Conservation (phyloP, 1,140 invertebrate genomes). For the Rhopalosiphum padi region DNA sequence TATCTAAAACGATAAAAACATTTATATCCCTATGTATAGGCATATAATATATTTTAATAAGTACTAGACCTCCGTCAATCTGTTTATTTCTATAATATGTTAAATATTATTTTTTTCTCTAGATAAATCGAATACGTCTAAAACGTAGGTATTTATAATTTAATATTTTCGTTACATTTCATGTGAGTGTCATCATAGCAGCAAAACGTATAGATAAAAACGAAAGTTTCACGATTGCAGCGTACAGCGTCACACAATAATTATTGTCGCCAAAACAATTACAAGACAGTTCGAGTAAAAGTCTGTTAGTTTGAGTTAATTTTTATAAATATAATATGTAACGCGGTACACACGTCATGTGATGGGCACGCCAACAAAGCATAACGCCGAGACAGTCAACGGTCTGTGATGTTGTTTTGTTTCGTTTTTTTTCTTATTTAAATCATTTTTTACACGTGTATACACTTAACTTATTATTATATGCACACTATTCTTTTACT, state of each 20-base stretch:
- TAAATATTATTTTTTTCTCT: not conserved
- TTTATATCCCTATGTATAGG: not conserved
- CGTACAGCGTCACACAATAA: slow-evolving; percentile 3
- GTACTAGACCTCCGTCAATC: not conserved
- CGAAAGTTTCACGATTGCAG: slow-evolving; percentile 30
- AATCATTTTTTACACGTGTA: not conserved
- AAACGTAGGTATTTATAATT: not conserved
- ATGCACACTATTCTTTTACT: slow-evolving; percentile 19
- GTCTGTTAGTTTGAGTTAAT: slow-evolving; percentile 52
- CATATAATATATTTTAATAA: too few species aligned
- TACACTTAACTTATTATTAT: not conserved
- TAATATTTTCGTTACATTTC: not conserved
- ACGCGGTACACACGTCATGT: not conserved
- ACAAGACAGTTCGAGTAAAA: slow-evolving; percentile 46
- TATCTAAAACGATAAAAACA: not conserved
- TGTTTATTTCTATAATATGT: not conserved
- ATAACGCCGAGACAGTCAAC: slow-evolving; percentile 40
- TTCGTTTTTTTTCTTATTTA: not conserved
- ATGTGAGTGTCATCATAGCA: not conserved
- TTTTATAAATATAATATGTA: slow-evolving; percentile 1
- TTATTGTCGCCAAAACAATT: slow-evolving; percentile 57
- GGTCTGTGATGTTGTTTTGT: slow-evolving; percentile 30
- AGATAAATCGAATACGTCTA: too few species aligned
- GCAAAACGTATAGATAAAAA: slow-evolving; percentile 25
- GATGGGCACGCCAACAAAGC: slow-evolving; percentile 21